Conservation (phyloP, 2,888 invertebrate species). For the Mythimna vitellina region DNA sequence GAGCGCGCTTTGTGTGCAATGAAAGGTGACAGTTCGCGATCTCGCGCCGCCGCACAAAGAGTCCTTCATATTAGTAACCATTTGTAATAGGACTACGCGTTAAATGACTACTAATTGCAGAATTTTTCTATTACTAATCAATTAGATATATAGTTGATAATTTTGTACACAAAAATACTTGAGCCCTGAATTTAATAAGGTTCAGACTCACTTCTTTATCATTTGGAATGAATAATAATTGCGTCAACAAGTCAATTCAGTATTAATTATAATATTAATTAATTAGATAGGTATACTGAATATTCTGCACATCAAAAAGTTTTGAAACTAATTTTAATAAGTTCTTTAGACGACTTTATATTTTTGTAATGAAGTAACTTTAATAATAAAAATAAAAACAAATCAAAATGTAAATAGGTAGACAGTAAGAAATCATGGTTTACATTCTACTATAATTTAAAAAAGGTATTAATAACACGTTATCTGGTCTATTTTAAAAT, state of each 20-base stretch:
- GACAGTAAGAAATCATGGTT: not conserved
- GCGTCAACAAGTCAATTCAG: no score
- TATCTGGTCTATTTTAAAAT: not conserved
- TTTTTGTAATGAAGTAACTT: not conserved
- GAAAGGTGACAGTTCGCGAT: conserved; percentile 57
- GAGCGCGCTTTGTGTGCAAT: conserved; percentile 56
- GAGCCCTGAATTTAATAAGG: no score
- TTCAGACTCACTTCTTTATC: no score
- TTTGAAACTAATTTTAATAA: not conserved
- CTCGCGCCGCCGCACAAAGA: conserved; percentile 37
- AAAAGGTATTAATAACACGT: not conserved
- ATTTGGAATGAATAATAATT: no score
- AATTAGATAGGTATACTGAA: not conserved
- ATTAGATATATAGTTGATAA: not conserved
- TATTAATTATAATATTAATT: no score
- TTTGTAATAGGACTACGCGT: conserved; percentile 37
- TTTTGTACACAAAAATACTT: not conserved
- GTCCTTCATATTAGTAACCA: conserved; percentile 37
- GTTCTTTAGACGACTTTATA: not conserved
- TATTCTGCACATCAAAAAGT: not conserved
- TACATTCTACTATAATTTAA: not conserved
- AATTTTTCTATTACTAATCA: not conserved
- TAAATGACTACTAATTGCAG: no score
- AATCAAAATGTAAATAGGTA: not conserved
- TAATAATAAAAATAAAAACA: not conserved